Evolutionary conservation across 2,888 invertebrate genomes (phyloP).

Genomic region (Pachycephus smyrnensis): DNA sequence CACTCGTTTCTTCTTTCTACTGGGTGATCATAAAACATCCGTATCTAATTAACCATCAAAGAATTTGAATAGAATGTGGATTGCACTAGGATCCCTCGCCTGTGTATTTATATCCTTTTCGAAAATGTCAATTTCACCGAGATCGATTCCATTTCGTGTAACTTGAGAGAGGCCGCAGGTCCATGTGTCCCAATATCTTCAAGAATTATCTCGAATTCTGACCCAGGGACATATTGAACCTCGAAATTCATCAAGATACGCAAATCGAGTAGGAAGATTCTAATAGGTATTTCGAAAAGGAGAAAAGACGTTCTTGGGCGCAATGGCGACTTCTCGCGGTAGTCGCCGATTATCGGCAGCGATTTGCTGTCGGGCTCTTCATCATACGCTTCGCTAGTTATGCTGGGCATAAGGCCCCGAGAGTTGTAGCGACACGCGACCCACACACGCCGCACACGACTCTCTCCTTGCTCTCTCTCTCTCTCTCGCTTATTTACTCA

Average conservation of each 20-base stretch:
- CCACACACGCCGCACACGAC: conserved; percentile 55
- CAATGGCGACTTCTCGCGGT: background rate
- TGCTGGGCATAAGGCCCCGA: conserved; percentile 39
- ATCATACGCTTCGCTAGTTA: conserved; percentile 58
- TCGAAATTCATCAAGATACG: background rate
- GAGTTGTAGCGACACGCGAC: conserved; percentile 53
- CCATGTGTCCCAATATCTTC: background rate
- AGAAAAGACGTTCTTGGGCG: background rate
- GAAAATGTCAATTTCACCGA: background rate
- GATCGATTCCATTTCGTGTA: background rate
- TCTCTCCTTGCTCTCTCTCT: conserved; percentile 30
- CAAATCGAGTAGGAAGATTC: background rate
- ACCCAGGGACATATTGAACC: background rate
- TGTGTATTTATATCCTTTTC: background rate
- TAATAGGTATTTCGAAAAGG: background rate
- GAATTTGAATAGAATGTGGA: background rate
- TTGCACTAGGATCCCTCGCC: background rate
- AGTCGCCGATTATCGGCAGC: conserved; percentile 28
- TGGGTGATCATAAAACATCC: conserved; percentile 34
- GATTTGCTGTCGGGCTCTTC: conserved; percentile 48
- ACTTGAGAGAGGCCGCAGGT: background rate
- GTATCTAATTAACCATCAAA: background rate
- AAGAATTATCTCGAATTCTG: background rate
- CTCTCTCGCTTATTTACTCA: conserved; percentile 22
- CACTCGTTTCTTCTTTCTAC: conserved; percentile 28